Evolutionary conservation across 1,140 invertebrate genomes (phyloP).

Genomic region (Reticulitermes speratus): DNA sequence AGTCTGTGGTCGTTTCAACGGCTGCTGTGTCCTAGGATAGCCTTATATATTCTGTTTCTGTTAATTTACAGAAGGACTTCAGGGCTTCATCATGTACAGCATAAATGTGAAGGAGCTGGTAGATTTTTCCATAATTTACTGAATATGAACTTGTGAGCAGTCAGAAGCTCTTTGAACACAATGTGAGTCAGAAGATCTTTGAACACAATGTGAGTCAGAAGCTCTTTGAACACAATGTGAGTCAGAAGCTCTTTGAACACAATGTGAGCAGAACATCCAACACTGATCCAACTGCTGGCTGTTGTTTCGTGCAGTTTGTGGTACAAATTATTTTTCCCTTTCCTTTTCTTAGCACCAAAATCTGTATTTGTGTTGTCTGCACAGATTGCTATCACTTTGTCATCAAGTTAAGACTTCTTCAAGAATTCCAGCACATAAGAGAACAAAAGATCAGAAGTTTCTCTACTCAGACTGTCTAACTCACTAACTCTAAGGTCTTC

Average conservation of each 20-base stretch:
- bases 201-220: too few relatives aligned
- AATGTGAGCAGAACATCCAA: constrained; percentile 41
- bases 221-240: too few relatives aligned
- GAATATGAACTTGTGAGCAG: constrained; percentile 39
- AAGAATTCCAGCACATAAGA: constrained; percentile 25
- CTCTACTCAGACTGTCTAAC: constrained; percentile 32
- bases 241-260: constrained; percentile 37
- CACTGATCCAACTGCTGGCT: constrained; percentile 34
- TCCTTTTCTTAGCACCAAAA: constrained; percentile 41
- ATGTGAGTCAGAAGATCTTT: too few relatives aligned
- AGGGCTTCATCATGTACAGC: constrained; percentile 40
- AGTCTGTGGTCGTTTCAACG: too few relatives aligned
- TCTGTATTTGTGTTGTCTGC: constrained; percentile 43
- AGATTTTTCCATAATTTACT: constrained; percentile 40
- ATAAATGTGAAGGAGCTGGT: constrained; percentile 42
- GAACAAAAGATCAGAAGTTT: constrained; percentile 37
- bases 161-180: too few relatives aligned
- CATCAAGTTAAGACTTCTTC: constrained; percentile 34
- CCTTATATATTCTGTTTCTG: constrained; percentile 38
- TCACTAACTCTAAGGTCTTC: neutral
- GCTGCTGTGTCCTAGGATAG: constrained; percentile 36
- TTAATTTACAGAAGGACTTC: too few relatives aligned
- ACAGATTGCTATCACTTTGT: constrained; percentile 41
- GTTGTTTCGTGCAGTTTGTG: constrained; percentile 36
- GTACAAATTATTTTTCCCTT: constrained; percentile 22